A percentile compares a stretch with the other conserved stretches of the same genome.
Conservation (phyloP, 1,140 invertebrate genomes). For the Anagrus nilaparvatae region DNA sequence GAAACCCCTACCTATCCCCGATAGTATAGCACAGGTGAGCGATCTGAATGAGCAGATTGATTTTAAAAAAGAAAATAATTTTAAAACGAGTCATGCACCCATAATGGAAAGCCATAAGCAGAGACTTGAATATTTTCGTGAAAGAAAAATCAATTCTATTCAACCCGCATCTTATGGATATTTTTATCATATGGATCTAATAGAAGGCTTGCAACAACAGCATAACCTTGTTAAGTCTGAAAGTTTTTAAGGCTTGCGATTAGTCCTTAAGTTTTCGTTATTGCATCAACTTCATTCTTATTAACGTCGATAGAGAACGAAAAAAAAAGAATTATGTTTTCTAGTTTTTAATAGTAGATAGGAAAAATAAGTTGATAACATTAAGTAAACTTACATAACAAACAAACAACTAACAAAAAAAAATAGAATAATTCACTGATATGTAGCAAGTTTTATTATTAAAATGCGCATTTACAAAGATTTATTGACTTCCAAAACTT, state of each 20-base stretch:
- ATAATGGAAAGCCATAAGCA: conserved; percentile 36
- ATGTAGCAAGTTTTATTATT: too few relatives aligned
- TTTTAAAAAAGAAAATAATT: conserved; percentile 20
- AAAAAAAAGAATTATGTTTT: too few relatives aligned
- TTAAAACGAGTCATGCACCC: conserved; percentile 20
- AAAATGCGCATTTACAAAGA: too few relatives aligned
- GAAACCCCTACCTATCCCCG: conserved; percentile 92
- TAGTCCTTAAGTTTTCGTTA: too few relatives aligned
- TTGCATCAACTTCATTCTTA: too few relatives aligned
- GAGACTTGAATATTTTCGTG: conserved; percentile 36
- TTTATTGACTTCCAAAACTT: too few relatives aligned
- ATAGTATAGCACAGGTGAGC: conserved; percentile 53
- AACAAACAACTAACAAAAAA: too few relatives aligned
- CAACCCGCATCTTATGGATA: conserved; percentile 31
- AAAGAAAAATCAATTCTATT: conserved; percentile 36
- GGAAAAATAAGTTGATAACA: too few relatives aligned
- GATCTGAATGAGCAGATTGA: conserved; percentile 27
- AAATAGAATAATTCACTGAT: too few relatives aligned
- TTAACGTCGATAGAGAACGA: too few relatives aligned
- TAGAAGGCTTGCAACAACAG: conserved; percentile 37
- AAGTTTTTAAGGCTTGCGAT: conserved; percentile 39
- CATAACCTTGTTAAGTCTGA: conserved; percentile 45
- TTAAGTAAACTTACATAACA: too few relatives aligned
- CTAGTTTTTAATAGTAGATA: too few relatives aligned
- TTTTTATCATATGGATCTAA: conserved; percentile 34